phyloP scores from a whole-genome alignment of 2,888 invertebrate species.

The Stenurella melanura region DNA sequence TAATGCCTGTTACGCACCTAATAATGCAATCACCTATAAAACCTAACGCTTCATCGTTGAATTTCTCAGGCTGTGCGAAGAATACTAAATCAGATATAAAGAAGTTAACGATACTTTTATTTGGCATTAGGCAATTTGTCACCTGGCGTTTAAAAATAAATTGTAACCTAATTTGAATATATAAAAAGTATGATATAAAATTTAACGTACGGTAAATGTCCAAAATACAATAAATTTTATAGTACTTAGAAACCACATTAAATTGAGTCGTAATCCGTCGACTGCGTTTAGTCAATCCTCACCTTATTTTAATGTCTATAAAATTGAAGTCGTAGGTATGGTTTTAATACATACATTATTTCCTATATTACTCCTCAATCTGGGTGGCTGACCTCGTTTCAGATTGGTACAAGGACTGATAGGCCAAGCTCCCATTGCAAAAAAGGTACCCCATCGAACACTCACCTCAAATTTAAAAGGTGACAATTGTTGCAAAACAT shows the following conservation, averaged over 20 bases:
- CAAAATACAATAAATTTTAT: slow-evolving; percentile 32
- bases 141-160: slow-evolving; percentile 32
- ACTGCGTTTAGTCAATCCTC: slow-evolving; percentile 4
- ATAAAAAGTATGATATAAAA: slow-evolving; percentile 24
- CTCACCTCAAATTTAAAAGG: no score
- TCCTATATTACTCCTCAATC: not conserved
- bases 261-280: slow-evolving; percentile 14
- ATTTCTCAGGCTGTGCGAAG: not conserved
- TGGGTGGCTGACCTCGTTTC: not conserved
- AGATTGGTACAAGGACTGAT: not conserved
- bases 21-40: not conserved
- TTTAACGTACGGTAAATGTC: slow-evolving; percentile 21
- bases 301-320: not conserved
- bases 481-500: no score
- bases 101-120: slow-evolving; percentile 11
- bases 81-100: slow-evolving; percentile 15
- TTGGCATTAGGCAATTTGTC: slow-evolving; percentile 26
- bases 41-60: not conserved
- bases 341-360: not conserved
- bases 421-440: no score
- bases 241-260: slow-evolving; percentile 10
- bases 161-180: slow-evolving; percentile 31
- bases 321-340: not conserved
- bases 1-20: not conserved
- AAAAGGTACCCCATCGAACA: no score